Evolutionary conservation across 2,113 vertebrate species (phyloP).

Genomic region (Balaeniceps rex): DNA sequence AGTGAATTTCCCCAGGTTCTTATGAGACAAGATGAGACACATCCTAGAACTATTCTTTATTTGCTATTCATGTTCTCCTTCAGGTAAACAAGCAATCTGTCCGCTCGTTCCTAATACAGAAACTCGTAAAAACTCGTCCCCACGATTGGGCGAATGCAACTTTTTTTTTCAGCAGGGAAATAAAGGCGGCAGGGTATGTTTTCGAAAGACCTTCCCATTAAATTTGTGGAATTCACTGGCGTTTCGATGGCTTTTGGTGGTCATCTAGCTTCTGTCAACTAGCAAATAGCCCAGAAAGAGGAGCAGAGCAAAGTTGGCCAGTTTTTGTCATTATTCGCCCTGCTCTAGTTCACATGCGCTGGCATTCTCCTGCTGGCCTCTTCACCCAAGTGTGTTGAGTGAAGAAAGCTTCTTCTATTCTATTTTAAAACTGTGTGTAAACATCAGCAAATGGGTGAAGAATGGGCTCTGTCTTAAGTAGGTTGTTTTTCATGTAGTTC

Average conservation of each 20-base stretch:
- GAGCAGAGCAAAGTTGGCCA: background rate
- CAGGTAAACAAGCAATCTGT: slow-evolving; percentile 44
- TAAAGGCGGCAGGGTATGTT: background rate
- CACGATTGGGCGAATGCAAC: background rate
- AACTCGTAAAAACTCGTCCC: slow-evolving; percentile 31
- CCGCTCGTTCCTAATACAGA: background rate
- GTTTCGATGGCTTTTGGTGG: background rate
- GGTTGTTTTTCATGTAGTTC: slow-evolving; percentile 52
- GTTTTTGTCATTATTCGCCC: background rate
- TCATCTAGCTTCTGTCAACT: background rate
- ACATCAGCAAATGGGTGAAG: slow-evolving; percentile 47
- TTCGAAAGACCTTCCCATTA: background rate
- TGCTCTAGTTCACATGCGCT: background rate
- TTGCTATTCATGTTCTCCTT: slow-evolving; percentile 34
- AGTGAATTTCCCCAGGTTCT: slow-evolving; percentile 36
- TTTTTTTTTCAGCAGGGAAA: background rate
- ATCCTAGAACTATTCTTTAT: slow-evolving; percentile 31
- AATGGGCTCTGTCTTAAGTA: slow-evolving; percentile 46
- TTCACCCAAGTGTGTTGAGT: slow-evolving; percentile 59
- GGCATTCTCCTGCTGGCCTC: slow-evolving; percentile 58
- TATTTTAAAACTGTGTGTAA: slow-evolving; percentile 53
- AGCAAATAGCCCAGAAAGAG: background rate
- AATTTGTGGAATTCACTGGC: background rate
- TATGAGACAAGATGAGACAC: slow-evolving; percentile 10
- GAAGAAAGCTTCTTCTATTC: slow-evolving; percentile 59